phyloP scores from a whole-genome alignment of 2,113 vertebrate genomes.

The Maccullochella peelii region DNA sequence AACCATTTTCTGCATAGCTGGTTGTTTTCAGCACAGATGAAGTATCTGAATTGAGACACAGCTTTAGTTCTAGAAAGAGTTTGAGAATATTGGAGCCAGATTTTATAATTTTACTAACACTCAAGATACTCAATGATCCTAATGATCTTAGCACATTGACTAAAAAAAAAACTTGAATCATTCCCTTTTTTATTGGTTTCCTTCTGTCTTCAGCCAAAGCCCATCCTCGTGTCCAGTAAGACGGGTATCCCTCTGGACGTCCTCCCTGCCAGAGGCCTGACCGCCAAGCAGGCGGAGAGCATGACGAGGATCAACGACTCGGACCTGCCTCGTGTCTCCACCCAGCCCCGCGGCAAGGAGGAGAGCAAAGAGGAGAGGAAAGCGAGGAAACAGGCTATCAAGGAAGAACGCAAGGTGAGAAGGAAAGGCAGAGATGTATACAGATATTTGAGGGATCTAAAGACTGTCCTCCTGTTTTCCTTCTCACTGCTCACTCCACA shows the following conservation, averaged over 20 bases:
- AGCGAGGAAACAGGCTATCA: slow-evolving; percentile 90
- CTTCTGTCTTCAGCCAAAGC: slow-evolving; percentile 82
- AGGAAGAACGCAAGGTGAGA: slow-evolving; percentile 91
- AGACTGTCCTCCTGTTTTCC: no score
- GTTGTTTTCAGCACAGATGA: no score
- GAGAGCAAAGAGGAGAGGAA: slow-evolving; percentile 90
- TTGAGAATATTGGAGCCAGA: no score
- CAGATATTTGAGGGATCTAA: no score
- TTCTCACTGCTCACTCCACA: no score
- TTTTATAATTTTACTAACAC: no score
- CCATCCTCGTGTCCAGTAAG: slow-evolving; percentile 90
- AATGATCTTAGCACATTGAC: background rate
- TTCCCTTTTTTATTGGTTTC: no score
- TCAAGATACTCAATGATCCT: background rate
- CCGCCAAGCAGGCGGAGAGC: slow-evolving; percentile 89
- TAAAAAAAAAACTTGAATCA: background rate
- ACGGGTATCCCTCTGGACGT: slow-evolving; percentile 92
- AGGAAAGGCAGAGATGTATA: no score
- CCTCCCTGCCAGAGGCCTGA: slow-evolving; percentile 86
- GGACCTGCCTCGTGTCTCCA: slow-evolving; percentile 89
- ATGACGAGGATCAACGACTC: slow-evolving; percentile 91
- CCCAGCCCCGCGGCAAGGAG: slow-evolving; percentile 84
- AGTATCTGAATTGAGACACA: no score
- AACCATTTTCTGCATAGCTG: no score
- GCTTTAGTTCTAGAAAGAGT: no score